Conservation (phyloP, 2,888 invertebrate species). For the Lithophane socia region DNA sequence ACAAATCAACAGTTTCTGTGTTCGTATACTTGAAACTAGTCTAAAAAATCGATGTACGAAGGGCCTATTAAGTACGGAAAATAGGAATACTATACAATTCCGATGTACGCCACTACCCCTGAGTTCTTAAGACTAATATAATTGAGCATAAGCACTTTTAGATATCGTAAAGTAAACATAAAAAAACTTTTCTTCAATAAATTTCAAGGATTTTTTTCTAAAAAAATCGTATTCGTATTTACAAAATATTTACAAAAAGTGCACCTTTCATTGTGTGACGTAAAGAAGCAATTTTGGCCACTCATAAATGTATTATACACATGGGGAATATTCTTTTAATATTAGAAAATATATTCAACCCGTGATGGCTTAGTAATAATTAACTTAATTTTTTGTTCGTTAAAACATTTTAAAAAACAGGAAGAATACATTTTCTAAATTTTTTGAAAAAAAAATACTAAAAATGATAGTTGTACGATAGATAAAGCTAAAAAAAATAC, state of each 20-base stretch:
- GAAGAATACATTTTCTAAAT: conserved; percentile 83
- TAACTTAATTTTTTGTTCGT: conserved; percentile 69
- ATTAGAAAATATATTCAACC: conserved; percentile 80
- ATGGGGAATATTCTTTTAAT: conserved; percentile 67
- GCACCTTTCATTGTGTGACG: conserved; percentile 77
- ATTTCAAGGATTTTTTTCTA: conserved; percentile 76
- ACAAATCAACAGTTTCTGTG: conserved; percentile 78
- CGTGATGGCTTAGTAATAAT: conserved; percentile 69
- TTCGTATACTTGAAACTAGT: conserved; percentile 88
- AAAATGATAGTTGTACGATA: conserved; percentile 71
- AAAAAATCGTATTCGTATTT: conserved; percentile 84
- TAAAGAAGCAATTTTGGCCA: conserved; percentile 85
- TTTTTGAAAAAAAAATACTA: conserved; percentile 58
- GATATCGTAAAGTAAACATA: conserved; percentile 81
- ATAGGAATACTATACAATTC: conserved; percentile 74
- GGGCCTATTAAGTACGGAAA: conserved; percentile 76
- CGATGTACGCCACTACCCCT: conserved; percentile 72
- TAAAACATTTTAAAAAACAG: conserved; percentile 71
- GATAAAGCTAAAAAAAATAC: conserved; percentile 83
- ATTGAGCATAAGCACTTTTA: conserved; percentile 89
- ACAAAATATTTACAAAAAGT: conserved; percentile 89
- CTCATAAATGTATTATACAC: conserved; percentile 78
- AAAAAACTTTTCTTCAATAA: conserved; percentile 75
- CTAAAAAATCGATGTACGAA: conserved; percentile 76
- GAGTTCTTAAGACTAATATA: conserved; percentile 84